phyloP scores from a whole-genome alignment of 1,140 invertebrate genomes.

The Saxidomus purpurata region DNA sequence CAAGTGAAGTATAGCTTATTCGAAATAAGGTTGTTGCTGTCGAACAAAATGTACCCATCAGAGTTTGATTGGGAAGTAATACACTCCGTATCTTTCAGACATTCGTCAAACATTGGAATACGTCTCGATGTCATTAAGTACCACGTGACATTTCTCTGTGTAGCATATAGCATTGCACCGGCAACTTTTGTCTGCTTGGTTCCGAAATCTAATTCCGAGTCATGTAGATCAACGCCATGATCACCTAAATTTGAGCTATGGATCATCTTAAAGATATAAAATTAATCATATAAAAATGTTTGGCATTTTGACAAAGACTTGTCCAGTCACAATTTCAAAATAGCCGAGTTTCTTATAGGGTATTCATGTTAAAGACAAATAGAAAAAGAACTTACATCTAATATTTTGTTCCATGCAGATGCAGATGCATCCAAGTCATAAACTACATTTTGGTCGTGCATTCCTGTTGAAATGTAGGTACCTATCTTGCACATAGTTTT shows the following conservation, averaged over 20 bases:
- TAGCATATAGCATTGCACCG: neutral
- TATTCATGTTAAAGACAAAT: no score
- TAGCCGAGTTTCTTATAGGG: no score
- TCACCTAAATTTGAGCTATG: neutral
- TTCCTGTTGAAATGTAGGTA: neutral
- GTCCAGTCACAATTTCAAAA: no score
- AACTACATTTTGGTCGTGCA: neutral
- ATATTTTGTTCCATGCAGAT: neutral
- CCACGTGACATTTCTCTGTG: neutral
- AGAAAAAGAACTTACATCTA: neutral
- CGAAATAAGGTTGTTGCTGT: neutral
- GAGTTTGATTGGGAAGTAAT: neutral
- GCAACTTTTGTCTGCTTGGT: neutral
- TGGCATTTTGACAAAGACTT: no score
- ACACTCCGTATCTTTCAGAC: neutral
- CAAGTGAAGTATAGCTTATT: neutral
- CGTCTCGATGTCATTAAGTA: constrained; percentile 1
- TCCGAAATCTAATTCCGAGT: neutral
- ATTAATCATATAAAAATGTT: no score
- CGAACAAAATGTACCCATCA: neutral
- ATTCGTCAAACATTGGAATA: neutral
- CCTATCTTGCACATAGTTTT: neutral
- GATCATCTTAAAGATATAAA: constrained; percentile 12
- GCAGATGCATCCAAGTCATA: neutral
- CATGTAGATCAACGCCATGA: neutral